Evolutionary conservation across 2,888 invertebrate species (phyloP).

Genomic region (Quadroppia sp.): DNA sequence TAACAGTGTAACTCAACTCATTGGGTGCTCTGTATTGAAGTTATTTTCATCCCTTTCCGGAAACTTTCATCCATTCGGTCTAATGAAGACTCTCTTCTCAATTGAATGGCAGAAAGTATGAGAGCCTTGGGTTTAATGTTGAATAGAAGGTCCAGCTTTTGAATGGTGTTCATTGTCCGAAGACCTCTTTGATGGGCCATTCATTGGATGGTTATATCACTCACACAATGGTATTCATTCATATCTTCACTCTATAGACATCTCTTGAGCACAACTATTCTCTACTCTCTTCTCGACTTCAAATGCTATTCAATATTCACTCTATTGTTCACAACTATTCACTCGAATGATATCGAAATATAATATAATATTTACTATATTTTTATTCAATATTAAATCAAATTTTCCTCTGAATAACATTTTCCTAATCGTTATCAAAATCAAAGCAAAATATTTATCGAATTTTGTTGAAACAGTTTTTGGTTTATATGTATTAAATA

Average conservation of each 20-base stretch:
- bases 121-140: not conserved
- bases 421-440: not conserved
- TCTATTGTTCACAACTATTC: slow-evolving; percentile 29
- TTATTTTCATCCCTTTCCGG: slow-evolving; percentile 19
- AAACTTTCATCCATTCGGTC: slow-evolving; percentile 3
- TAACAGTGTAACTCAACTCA: not conserved
- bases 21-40: not conserved
- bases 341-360: slow-evolving; percentile 4
- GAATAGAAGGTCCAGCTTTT: slow-evolving; percentile 23
- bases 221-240: not conserved
- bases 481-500: not conserved
- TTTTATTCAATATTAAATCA: not conserved
- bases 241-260: not conserved
- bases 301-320: not conserved
- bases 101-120: not conserved
- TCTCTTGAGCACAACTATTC: not conserved
- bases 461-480: not conserved
- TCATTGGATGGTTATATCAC: slow-evolving; percentile 25
- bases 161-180: slow-evolving; percentile 16
- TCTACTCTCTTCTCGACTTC: not conserved
- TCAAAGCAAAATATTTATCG: not conserved
- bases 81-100: slow-evolving; percentile 22
- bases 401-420: not conserved
- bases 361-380: not conserved
- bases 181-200: slow-evolving; percentile 22